Percentiles rank a stretch among this genome's conserved stretches.
These are phyloP conservation scores for Rhabdomys dilectus DNA, from an alignment of 2,113 vertebrate genomes.

Conservation along the genomic window DNA sequence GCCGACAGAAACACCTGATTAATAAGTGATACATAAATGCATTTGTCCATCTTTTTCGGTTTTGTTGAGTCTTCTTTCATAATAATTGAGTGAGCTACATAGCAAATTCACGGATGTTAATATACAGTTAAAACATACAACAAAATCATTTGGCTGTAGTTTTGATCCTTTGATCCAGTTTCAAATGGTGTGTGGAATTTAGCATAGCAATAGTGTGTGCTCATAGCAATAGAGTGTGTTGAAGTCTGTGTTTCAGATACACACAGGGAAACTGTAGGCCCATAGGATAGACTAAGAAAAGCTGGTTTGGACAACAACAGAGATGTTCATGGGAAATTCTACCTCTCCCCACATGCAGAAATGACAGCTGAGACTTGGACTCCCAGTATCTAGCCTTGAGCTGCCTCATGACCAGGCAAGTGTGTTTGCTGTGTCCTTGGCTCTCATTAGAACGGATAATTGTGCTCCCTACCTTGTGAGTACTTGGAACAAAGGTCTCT, in stretches of 20 bases:
- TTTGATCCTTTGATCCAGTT: background rate
- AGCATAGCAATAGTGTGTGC: background rate
- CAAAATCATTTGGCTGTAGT: background rate
- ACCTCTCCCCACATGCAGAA: fast-evolving
- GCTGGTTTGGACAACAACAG: background rate
- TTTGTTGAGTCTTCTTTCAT: background rate
- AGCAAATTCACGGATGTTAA: background rate
- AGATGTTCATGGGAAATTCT: background rate
- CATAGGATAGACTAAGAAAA: background rate
- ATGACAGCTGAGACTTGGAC: background rate
- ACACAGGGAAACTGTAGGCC: background rate
- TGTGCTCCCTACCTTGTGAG: background rate
- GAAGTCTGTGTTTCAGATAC: background rate
- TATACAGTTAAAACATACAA: background rate
- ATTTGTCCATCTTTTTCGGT: background rate
- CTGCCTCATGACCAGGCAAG: background rate
- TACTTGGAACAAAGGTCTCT: background rate
- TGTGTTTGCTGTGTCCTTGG: background rate
- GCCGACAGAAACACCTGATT: background rate
- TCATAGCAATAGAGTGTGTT: background rate
- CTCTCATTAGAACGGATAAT: background rate
- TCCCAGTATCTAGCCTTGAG: background rate
- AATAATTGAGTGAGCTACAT: background rate
- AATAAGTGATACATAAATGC: background rate
- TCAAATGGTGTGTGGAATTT: background rate